Percentiles rank a stretch among this genome's conserved stretches.
These are phyloP conservation scores for Mycetomoellerius zeteki DNA, from an alignment of 1,140 invertebrate genomes.

Conservation along the genomic window DNA sequence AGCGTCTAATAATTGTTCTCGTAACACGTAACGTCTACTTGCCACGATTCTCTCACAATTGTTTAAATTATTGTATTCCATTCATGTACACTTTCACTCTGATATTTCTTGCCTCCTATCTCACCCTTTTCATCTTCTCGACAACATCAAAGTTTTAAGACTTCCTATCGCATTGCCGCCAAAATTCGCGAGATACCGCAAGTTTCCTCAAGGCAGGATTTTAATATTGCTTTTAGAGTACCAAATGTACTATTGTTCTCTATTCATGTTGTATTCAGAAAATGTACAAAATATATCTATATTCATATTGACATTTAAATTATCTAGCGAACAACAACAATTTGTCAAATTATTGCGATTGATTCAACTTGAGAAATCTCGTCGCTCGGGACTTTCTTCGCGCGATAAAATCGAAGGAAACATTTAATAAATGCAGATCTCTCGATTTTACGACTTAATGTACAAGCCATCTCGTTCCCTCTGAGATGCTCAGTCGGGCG, in stretches of 20 bases:
- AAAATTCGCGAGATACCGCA: conserved; percentile 57
- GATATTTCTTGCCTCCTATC: background rate
- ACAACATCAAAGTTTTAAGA: conserved; percentile 62
- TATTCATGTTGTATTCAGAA: background rate
- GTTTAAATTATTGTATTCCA: conserved; percentile 54
- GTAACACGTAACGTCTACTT: conserved; percentile 37
- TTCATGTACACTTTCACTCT: conserved; percentile 33
- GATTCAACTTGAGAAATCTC: conserved; percentile 40
- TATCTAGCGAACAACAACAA: background rate
- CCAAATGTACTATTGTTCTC: background rate
- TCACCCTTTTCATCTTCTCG: conserved; percentile 32
- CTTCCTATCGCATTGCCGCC: conserved; percentile 68
- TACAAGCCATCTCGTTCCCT: conserved; percentile 44
- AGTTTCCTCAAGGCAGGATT: conserved; percentile 62
- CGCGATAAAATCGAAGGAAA: conserved; percentile 52
- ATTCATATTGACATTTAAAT: background rate
- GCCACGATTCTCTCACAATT: conserved; percentile 25
- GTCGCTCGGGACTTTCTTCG: background rate
- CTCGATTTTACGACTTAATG: conserved; percentile 64
- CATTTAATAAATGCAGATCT: conserved; percentile 62
- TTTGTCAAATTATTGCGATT: conserved; percentile 12
- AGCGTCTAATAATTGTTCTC: conserved; percentile 34
- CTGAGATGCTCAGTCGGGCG: conserved; percentile 11
- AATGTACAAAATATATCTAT: background rate
- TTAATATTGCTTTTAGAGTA: conserved; percentile 64